Base-by-base conservation (phyloP, 2,888 invertebrate species). In the Scelioninae gen. 2 region DNA sequence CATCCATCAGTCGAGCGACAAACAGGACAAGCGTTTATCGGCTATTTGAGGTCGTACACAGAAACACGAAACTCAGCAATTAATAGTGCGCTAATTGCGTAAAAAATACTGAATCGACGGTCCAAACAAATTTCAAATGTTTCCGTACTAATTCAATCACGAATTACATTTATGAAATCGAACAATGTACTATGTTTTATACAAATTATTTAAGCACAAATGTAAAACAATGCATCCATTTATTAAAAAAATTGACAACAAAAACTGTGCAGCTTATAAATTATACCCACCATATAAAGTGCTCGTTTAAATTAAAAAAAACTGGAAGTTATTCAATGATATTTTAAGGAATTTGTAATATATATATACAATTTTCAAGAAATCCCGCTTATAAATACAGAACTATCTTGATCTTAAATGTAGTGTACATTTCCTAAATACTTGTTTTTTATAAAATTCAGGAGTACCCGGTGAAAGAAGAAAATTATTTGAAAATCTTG, bases 231-330 rank as follows among this genome's bases (percentile, higher is more conserved):
- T 48, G 13, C 31, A 41, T 28, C 22, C 5, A 31, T 13, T 31
- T 35, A 13, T 63, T 43, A 33, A 41, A 33, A 39, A 18, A 25
- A 18, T 11, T n/a, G n/a, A n/a, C n/a, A n/a, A n/a, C n/a, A n/a
- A 11, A 33, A 60, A 22, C 0, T 67, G 48, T 57, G 57, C 11
- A 57, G 39, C 57, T 57, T 67, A 52, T 67, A 67, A 55, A 67
- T 22, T 55, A 43, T 43, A 25, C 10, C 2, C 7, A 25, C 15
- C n/a, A 48, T 37, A 48, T 57, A 22, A 19, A 19, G 35, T 67
- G 57, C 41, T 67, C 57, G n/a, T n/a, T n/a, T n/a, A n/a, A n/a
- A n/a, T n/a, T n/a, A n/a, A n/a, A n/a, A n/a, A n/a, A n/a, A n/a
- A n/a, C n/a, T n/a, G n/a, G n/a, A n/a, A n/a, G n/a, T n/a, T n/a